Base-by-base conservation (phyloP, 2,888 invertebrate genomes). In the Sturmia bella region DNA sequence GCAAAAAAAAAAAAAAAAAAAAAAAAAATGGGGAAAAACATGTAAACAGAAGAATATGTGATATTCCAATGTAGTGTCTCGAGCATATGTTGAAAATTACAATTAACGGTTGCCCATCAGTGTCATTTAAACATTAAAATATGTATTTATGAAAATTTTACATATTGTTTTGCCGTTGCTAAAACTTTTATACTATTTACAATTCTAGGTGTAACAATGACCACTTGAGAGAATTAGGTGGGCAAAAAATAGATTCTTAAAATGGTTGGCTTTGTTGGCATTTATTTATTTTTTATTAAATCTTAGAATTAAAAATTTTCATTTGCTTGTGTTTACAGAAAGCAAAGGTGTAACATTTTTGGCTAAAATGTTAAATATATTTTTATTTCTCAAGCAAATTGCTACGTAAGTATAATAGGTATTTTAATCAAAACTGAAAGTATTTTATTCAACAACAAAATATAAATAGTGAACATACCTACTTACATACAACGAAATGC, bases 401-500 rank as follows among this genome's bases (percentile, higher is more conserved):
- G n/a, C 3, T 59, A 59, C 41, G 41, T 19, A 11, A 3, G 19
- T 11, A 27, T 41, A 59, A 43, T 39, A 37, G n/a, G n/a, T 13
- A 43, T 63, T 74, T 56, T 37, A 21, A 11, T 50, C 21, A 45
- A 68, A 59, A 75, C 43, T 41, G 32, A 75, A 66, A 76, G 59
- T 54, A 6, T 68, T 43, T 59, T 50, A 15, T 39, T 57, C 37
- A n/a, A 50, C 24, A 48, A 50, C 27, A 72, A 61, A 72, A 45
- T 43, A 63, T 12, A n/a, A 52, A 24, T 9, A 41, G 41, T 17
- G 17, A 5, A 13, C 24, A 50, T 37, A 39, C n/a, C 21, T 11
- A 24, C 15, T 19, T 37, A 12, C 6, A 48, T 12, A 48, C 19
- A 32, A 32, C 5, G 32, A 32, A 32, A 6, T 17, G 4, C n/a